A percentile compares a stretch with the other conserved stretches of the same genome.
phyloP scores from a whole-genome alignment of 2,113 vertebrate genomes.

The Alligator mississippiensis region DNA sequence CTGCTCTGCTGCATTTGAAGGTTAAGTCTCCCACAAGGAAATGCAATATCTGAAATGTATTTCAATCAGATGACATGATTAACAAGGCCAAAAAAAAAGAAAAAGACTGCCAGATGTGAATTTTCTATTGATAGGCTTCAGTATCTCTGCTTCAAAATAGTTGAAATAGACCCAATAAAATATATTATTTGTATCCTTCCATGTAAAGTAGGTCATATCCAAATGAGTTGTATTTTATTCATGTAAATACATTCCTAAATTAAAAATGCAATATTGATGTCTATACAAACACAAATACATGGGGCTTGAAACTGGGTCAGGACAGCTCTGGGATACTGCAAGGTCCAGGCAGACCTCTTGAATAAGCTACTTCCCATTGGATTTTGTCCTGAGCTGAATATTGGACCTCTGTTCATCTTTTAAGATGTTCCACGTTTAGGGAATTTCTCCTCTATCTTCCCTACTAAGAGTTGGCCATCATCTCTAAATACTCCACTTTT shows the following conservation, averaged over 20 bases:
- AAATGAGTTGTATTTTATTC: slow-evolving; percentile 62
- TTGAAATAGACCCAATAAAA: slow-evolving; percentile 25
- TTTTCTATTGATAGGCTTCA: slow-evolving; percentile 44
- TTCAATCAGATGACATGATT: slow-evolving; percentile 35
- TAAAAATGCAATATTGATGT: slow-evolving; percentile 64
- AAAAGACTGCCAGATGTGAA: neutral
- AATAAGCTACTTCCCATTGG: neutral
- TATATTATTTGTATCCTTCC: neutral
- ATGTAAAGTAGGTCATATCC: slow-evolving; percentile 66
- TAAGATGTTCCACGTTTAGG: neutral
- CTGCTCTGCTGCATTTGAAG: slow-evolving; percentile 43
- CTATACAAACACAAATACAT: neutral
- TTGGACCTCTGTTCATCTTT: neutral
- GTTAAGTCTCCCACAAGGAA: slow-evolving; percentile 38
- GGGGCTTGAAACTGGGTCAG: neutral
- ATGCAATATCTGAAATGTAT: neutral
- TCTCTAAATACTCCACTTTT: neutral
- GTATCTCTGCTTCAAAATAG: slow-evolving; percentile 2
- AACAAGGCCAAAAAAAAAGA: neutral
- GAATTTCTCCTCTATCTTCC: neutral
- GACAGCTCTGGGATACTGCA: neutral
- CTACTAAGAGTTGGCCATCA: neutral
- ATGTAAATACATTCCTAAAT: slow-evolving; percentile 64
- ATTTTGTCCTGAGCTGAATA: neutral
- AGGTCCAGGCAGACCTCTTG: neutral